These are phyloP conservation scores for Cryptocheilus praepositus DNA, from an alignment of 2,888 invertebrate genomes.

Conservation along the genomic window DNA sequence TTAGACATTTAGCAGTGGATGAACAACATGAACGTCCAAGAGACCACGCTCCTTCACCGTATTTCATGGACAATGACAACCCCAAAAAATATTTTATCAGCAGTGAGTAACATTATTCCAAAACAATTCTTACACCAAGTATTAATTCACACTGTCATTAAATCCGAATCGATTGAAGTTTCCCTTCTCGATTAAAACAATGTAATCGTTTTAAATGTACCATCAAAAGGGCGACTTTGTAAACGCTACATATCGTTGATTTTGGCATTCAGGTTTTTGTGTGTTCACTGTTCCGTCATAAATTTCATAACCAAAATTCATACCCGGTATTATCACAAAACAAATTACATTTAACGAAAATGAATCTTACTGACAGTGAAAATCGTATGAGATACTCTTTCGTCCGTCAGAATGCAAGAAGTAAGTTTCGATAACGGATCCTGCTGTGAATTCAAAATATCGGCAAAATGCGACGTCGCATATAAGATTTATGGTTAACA, in stretches of 20 bases:
- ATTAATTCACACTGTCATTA: too few relatives aligned
- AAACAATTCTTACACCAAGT: too few relatives aligned
- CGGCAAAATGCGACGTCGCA: too few relatives aligned
- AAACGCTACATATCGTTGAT: too few relatives aligned
- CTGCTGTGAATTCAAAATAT: too few relatives aligned
- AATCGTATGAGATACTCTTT: conserved; percentile 54
- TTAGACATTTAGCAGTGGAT: conserved; percentile 78
- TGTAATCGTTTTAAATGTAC: conserved; percentile 6
- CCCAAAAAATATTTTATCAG: conserved; percentile 81
- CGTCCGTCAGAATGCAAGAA: conserved; percentile 51
- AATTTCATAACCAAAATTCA: too few relatives aligned
- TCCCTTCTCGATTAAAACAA: not conserved
- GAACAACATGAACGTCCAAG: conserved; percentile 79
- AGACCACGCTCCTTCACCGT: conserved; percentile 79
- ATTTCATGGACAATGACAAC: conserved; percentile 81
- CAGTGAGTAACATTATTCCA: conserved; percentile 73
- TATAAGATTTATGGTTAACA: too few relatives aligned
- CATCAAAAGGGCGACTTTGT: too few relatives aligned
- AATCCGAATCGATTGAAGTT: too few relatives aligned
- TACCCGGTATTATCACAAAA: too few relatives aligned
- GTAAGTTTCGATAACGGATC: conserved; percentile 32
- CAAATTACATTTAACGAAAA: conserved; percentile 15
- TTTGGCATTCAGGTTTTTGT: too few relatives aligned
- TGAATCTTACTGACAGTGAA: conserved; percentile 43
- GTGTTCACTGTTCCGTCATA: too few relatives aligned